Evolutionary conservation across 1,140 invertebrate genomes (phyloP).

Genomic region (Ericerus pela): DNA sequence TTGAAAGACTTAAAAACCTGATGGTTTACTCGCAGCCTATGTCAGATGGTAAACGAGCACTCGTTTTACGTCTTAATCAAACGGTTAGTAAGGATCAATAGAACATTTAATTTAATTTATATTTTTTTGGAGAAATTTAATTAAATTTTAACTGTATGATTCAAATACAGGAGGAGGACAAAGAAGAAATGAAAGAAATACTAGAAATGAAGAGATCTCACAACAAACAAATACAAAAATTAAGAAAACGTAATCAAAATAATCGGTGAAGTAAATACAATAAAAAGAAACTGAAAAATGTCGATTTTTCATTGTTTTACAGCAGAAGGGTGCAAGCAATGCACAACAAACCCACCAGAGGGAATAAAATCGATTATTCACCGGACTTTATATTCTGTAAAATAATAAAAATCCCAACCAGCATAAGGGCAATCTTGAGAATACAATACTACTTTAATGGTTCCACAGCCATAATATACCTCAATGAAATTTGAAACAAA

Average conservation of each 20-base stretch:
- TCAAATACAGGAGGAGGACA: constrained; percentile 62
- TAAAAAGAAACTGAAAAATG: constrained; percentile 1
- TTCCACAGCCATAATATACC: too few relatives aligned
- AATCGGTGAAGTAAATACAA: not conserved
- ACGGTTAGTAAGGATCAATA: too few relatives aligned
- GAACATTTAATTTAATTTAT: too few relatives aligned
- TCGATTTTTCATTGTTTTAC: too few relatives aligned
- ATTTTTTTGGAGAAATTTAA: not conserved
- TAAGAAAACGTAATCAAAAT: constrained; percentile 10
- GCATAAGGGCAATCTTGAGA: too few relatives aligned
- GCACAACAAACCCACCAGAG: too few relatives aligned
- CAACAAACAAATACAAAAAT: constrained; percentile 51
- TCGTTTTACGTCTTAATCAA: constrained; percentile 72
- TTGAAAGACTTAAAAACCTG: constrained; percentile 67
- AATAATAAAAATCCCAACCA: too few relatives aligned
- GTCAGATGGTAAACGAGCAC: constrained; percentile 72
- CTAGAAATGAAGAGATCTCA: constrained; percentile 78
- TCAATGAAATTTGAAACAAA: too few relatives aligned
- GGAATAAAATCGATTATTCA: too few relatives aligned
- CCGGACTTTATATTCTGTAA: too few relatives aligned
- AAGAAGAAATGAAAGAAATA: constrained; percentile 86
- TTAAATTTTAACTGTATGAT: not conserved
- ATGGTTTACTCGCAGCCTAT: constrained; percentile 89
- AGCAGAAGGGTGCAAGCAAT: too few relatives aligned
- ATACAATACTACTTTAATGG: too few relatives aligned